A percentile compares a stretch with the other conserved stretches of the same genome.
These are phyloP conservation scores for Timema cristinae DNA, from an alignment of 2,888 invertebrate species.

Conservation along the genomic window DNA sequence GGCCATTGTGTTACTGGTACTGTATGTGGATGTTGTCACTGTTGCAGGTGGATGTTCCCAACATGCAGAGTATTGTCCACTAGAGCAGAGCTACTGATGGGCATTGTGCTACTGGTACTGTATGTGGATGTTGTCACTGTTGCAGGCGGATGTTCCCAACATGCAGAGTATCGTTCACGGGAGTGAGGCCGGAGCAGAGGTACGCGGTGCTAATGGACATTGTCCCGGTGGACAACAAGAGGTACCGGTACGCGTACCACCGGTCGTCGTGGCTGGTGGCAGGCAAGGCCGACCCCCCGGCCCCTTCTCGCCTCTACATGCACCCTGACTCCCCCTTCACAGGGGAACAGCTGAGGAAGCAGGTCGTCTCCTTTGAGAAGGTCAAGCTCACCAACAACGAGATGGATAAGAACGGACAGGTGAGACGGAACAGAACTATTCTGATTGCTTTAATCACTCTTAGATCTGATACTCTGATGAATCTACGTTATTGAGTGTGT, in stretches of 20 bases:
- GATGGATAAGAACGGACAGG: slow-evolving; percentile 94
- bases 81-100: too few species aligned
- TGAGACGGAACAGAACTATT: slow-evolving; percentile 47
- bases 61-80: slow-evolving; percentile 92
- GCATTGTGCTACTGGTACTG: too few species aligned
- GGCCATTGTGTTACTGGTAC: too few species aligned
- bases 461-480: too few species aligned
- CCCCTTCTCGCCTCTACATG: slow-evolving; percentile 87
- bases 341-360: slow-evolving; percentile 91
- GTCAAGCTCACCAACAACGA: slow-evolving; percentile 98
- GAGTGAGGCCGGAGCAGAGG: slow-evolving; percentile 73
- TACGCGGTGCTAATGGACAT: slow-evolving; percentile 95
- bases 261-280: slow-evolving; percentile 97
- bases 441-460: not conserved
- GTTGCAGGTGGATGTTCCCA: slow-evolving; percentile 93
- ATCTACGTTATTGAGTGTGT: too few species aligned
- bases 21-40: slow-evolving; percentile 26
- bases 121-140: slow-evolving; percentile 33
- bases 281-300: slow-evolving; percentile 96
- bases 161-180: slow-evolving; percentile 88
- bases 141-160: slow-evolving; percentile 97
- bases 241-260: slow-evolving; percentile 97
- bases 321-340: slow-evolving; percentile 97
- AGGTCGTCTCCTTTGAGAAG: slow-evolving; percentile 97
- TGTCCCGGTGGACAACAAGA: slow-evolving; percentile 93